Conservation (phyloP, 1,140 invertebrate species). For the Drosophila sproati region DNA sequence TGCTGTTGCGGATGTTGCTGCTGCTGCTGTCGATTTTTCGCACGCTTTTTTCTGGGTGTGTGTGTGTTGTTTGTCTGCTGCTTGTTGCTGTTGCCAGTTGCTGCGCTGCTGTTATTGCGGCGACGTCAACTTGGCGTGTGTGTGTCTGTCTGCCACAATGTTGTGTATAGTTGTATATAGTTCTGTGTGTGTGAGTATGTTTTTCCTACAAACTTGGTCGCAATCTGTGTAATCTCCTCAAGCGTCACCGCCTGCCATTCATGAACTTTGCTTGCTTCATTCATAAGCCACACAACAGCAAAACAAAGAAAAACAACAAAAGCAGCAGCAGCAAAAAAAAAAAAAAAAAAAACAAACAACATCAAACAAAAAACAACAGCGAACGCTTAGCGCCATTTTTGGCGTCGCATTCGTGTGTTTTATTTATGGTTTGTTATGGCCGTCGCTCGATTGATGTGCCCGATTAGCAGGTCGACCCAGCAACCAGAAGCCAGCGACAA, state of each 20-base stretch:
- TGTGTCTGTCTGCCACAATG: slow-evolving; percentile 31
- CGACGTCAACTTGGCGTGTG: slow-evolving; percentile 40
- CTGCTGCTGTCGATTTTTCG: slow-evolving; percentile 18
- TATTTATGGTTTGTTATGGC: slow-evolving; percentile 54
- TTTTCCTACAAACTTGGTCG: slow-evolving; percentile 39
- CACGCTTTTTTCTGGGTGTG: slow-evolving; percentile 18
- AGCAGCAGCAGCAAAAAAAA: neutral
- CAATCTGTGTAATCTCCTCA: slow-evolving; percentile 43
- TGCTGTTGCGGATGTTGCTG: neutral
- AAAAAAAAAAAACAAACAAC: neutral
- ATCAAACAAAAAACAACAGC: slow-evolving; percentile 27
- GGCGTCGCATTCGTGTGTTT: slow-evolving; percentile 32
- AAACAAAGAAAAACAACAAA: slow-evolving; percentile 4
- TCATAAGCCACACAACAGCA: slow-evolving; percentile 21
- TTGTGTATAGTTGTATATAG: neutral
- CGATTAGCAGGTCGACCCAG: slow-evolving; percentile 28
- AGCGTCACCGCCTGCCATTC: slow-evolving; percentile 11
- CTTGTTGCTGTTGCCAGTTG: slow-evolving; percentile 40
- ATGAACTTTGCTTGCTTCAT: slow-evolving; percentile 43
- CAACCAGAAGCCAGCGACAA: neutral
- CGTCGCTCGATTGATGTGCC: slow-evolving; percentile 46
- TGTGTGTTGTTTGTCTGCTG: slow-evolving; percentile 23
- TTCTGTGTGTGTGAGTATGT: slow-evolving; percentile 24
- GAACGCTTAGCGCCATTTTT: slow-evolving; percentile 45
- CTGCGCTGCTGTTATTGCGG: slow-evolving; percentile 69